Evolutionary conservation across 2,888 invertebrate genomes (phyloP), one percentile per base, ranked within the genome.

Genomic region (Euproctis similis): DNA sequence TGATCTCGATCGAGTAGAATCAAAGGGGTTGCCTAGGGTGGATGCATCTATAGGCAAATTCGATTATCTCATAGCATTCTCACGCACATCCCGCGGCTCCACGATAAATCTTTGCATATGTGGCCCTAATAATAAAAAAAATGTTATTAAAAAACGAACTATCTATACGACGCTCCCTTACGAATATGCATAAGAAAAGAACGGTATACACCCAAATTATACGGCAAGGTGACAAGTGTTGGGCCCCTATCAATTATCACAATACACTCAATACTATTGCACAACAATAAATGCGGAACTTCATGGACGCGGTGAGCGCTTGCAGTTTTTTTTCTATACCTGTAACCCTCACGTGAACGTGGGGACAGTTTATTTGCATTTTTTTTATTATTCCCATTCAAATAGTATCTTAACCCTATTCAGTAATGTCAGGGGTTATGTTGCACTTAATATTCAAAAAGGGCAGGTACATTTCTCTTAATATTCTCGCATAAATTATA

Each of bases 401-500:
- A 81, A 82, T 72, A 70, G 82, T 82, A 82, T 84, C 82, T 82
- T 76, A 85, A 81, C 81, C 81, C 82, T 62, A 80, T 82, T 80
- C 70, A 78, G 59, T 76, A 81, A 85, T 81, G 82, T 78, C 76
- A 84, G 85, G 85, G 85, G 85, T 85, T 82, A 85, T 73, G 82
- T 85, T 85, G 77, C 84, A 85, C 82, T 85, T 84, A 85, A 84
- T 82, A 85, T 85, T 84, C 84, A 77, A 74, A 73, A 76, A 85
- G 82, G 85, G 85, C 85, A 85, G 85, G 85, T 85, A 85, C 85
- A 81, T 84, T 82, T 78, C 77, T 77, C 75, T 76, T 78, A 84
- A 84, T 81, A 82, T 77, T 84, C 76, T 81, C 78, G 85, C 82
- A 85, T 85, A 85, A 85, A 85, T 85, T 85, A 85, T 72, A 84